Evolutionary conservation across 2,888 invertebrate genomes (phyloP), one percentile per base, ranked within the genome.

Genomic region (Zaprionus bogoriensis): DNA sequence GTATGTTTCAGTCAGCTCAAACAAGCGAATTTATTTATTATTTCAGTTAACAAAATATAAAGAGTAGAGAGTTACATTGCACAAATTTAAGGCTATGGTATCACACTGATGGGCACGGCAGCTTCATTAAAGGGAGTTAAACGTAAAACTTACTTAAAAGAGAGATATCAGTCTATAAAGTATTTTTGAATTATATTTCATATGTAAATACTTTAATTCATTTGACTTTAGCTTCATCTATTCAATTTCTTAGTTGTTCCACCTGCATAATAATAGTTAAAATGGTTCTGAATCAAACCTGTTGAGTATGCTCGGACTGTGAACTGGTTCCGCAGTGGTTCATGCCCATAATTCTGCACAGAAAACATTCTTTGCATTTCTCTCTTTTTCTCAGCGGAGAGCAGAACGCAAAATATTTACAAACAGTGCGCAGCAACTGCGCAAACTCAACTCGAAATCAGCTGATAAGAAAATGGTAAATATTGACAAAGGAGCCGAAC

Each of bases 401-500:
- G 73, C 50, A 81, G 71, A 70, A 64, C 85, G 78, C 9, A n/a
- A 10, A 54, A 25, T 78, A 39, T 82, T 74, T 83, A 64, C 63
- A 69, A 82, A 70, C 67, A 77, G 23, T 46, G 22, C 9, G 19
- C 10, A 3, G 17, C 6, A 38, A 73, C 54, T 87, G 82, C 82
- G 87, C 82, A 83, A 53, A 87, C 85, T 82, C 86, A 10, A 17
- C 19, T 44, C 54, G 44, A 9, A 39, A 17, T 2, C 45, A 39
- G 38, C 55, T 59, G 63, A 74, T 74, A 60, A 62, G 58, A 12
- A 22, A 41, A 6, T 3, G 7, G 65, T 70, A 74, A 81, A 74
- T 85, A 74, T 85, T 81, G 81, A 74, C 72, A 27, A n/a, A n/a
- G 10, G 41, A 55, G 32, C 45, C 46, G 51, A n/a, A 54, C 64